These are phyloP conservation scores for Pollenia griseotomentosa DNA, from an alignment of 2,888 invertebrate genomes.

Conservation along the genomic window DNA sequence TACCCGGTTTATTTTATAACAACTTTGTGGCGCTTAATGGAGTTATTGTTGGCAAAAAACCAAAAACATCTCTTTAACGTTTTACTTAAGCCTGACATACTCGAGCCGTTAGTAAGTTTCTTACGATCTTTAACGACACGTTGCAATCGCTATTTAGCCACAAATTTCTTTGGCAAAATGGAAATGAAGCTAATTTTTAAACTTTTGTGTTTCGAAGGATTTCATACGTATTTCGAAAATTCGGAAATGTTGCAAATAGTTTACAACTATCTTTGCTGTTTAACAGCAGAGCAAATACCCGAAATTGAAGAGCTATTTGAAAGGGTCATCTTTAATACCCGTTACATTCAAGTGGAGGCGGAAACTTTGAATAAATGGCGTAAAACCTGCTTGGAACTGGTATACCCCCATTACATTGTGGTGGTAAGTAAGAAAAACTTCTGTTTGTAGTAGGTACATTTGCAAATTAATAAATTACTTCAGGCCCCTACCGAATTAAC, in stretches of 20 bases:
- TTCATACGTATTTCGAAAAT: conserved; percentile 78
- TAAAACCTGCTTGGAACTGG: conserved; percentile 84
- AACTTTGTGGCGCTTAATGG: conserved; percentile 79
- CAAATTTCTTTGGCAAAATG: conserved; percentile 86
- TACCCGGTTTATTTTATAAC: conserved; percentile 81
- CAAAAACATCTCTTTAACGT: conserved; percentile 77
- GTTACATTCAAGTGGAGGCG: conserved; percentile 86
- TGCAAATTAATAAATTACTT: background rate
- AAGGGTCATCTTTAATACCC: conserved; percentile 86
- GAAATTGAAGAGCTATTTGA: conserved; percentile 86
- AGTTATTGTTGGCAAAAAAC: conserved; percentile 74
- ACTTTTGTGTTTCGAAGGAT: conserved; percentile 79
- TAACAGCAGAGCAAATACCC: conserved; percentile 86
- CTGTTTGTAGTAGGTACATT: background rate
- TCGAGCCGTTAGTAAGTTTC: conserved; percentile 79
- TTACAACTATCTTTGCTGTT: conserved; percentile 87
- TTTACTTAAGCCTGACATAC: conserved; percentile 77
- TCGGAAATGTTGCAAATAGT: conserved; percentile 83
- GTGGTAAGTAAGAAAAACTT: conserved; percentile 77
- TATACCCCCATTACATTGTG: conserved; percentile 84
- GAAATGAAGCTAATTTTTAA: conserved; percentile 85
- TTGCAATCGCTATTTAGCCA: conserved; percentile 79
- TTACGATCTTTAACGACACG: conserved; percentile 75
- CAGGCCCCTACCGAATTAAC: conserved; percentile 83
- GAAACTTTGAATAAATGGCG: conserved; percentile 85